Conservation (phyloP, 2,797 vertebrate genomes). For the Rhynchonycteris naso region DNA sequence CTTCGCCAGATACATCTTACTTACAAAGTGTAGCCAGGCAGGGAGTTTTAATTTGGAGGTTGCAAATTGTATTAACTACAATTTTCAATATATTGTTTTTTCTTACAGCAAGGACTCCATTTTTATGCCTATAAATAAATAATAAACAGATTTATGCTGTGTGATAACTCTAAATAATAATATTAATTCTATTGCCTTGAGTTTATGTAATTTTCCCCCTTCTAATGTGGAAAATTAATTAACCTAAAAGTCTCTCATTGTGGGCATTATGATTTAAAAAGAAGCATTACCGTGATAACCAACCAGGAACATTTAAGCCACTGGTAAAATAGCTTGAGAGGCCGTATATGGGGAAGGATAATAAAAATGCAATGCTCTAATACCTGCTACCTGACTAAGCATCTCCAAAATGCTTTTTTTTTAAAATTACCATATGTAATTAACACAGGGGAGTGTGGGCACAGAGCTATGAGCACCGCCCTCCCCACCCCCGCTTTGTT, state of each 20-base stretch:
- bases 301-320: conserved; percentile 44
- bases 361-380: conserved; percentile 35
- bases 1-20: not conserved
- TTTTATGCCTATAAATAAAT: not conserved
- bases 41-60: not conserved
- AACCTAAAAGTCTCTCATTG: conserved; percentile 56
- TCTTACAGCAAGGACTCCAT: not conserved
- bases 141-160: not conserved
- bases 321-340: not conserved
- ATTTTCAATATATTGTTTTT: not conserved
- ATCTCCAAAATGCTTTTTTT: conserved; percentile 9
- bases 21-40: not conserved
- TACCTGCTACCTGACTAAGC: conserved; percentile 60
- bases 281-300: conserved; percentile 13
- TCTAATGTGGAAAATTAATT: conserved; percentile 62
- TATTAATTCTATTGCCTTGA: conserved; percentile 15
- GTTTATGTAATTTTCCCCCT: not conserved
- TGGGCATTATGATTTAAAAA: conserved; percentile 32
- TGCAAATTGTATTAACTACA: not conserved
- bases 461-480: not conserved
- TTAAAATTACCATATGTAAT: conserved; percentile 56
- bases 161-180: not conserved
- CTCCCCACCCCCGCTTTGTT: not conserved
- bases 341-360: not conserved
- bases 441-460: not conserved